Evolutionary conservation across 2,888 invertebrate species (phyloP), one percentile per base, ranked within the genome.

Genomic region (Drosophila leonis): DNA sequence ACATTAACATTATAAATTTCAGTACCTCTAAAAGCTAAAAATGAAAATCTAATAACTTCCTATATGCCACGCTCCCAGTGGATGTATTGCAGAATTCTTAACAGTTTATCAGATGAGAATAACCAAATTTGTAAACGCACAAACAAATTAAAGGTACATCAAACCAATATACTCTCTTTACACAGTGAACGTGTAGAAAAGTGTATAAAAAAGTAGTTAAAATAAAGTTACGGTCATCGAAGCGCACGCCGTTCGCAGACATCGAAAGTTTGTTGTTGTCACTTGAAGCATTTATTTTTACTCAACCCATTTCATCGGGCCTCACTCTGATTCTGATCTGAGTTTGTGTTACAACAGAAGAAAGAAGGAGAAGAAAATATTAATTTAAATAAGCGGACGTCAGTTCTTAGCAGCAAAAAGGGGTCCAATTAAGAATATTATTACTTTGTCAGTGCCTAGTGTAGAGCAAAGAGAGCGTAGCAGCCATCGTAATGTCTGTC

Each of bases 171-270:
- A 33, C 49, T 49, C 49, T 18, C 8, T 33, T 20, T 18, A 8
- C 8, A 13, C 33, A 18, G 7, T 13, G 20, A 20, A 2, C 8
- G 7, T 13, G 20, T 4, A 13, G 7, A 20, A 49, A 49, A 13
- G 49, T 33, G 13, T 31, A 20, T 49, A 83, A 82, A 84, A 85
- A 78, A 69, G 72, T 82, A 75, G 83, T 83, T 83, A 82, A 80
- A 83, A 82, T 73, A 80, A 80, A 81, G 82, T 83, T 85, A 75
- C 68, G 60, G 48, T 63, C 33, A 54, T 65, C 55, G 59, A 42
- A 52, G 59, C 55, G 73, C 69, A 46, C 66, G 62, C 57, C 73
- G 72, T 65, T 83, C 67, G 59, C 72, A 55, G 61, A 65, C 68
- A 80, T 78, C 18, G 76, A 80, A 63, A 82, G 57, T 44, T 73